Evolutionary conservation across 2,113 vertebrate species (phyloP).

Genomic region (Taxidea taxus): DNA sequence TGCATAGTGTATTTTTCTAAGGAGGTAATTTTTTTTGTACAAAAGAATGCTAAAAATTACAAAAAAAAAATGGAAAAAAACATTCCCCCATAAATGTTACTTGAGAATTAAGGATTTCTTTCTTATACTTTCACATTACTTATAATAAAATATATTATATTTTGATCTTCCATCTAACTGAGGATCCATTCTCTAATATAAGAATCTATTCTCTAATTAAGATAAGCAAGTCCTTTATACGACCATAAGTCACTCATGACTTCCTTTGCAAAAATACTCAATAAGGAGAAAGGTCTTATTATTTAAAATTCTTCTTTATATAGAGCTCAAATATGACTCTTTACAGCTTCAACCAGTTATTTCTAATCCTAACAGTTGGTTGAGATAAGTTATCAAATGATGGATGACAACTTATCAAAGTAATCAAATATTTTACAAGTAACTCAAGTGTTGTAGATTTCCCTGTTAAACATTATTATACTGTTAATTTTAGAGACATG

Average conservation of each 20-base stretch:
- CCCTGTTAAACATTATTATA: neutral
- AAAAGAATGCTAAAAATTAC: neutral
- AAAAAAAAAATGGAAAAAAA: neutral
- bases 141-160: neutral
- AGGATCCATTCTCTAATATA: neutral
- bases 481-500: neutral
- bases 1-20: neutral
- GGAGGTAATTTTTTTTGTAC: neutral
- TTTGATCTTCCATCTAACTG: neutral
- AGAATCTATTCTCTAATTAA: neutral
- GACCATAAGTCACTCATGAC: neutral
- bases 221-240: neutral
- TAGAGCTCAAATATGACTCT: neutral
- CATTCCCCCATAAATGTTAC: neutral
- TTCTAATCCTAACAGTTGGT: neutral
- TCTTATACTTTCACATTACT: neutral
- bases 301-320: neutral
- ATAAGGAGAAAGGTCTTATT: neutral
- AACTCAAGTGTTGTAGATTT: neutral
- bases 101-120: neutral
- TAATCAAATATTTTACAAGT: neutral
- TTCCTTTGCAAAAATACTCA: neutral
- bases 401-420: neutral
- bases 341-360: neutral
- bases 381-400: too few species aligned